Evolutionary conservation across 1,140 invertebrate genomes (phyloP), one percentile per base, ranked within the genome.

Genomic region (Olivierus martensii): DNA sequence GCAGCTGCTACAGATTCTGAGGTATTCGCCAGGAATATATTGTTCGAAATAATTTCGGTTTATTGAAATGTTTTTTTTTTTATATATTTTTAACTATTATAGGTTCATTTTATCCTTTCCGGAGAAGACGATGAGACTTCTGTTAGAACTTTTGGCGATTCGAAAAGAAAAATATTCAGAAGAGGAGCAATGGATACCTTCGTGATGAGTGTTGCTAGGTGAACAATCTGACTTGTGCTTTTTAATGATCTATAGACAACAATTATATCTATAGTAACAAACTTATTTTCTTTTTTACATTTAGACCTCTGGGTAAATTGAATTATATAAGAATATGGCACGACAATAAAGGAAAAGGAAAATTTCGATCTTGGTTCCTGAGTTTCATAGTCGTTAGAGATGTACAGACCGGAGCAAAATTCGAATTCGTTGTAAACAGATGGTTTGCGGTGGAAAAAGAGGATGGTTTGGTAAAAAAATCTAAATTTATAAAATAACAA

Each of bases 391-490:
- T 74, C 5, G 62, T 78, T 5, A 62, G 69, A 22, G 76, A 78
- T 56, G 58, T 78, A n/a, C 74, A 77, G 63, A 77, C 73, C 0
- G 67, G 70, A 15, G 62, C 70, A 50, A 73, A 73, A 51, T 75
- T 65, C 58, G 63, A 71, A 52, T 78, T 78, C 58, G 69, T 75
- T 36, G 63, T 59, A 22, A 69, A 77, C 58, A 62, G 63, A 43
- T 78, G 76, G 76, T 67, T 77, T 52, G 75, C 75, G 43, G 68
- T 76, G 2, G 75, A 78, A 61, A 73, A 77, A 62, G 71, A 68
- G 18, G 75, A 78, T 63, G 75, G 76, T 45, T 60, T 71, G 67
- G 73, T 75, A 60, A 28, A 9, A 28, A 28, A 28, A 28, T 28
- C 4, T 9, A 28, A 28, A 28, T 28, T n/a, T 28, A 28, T 6